phyloP scores from a whole-genome alignment of 1,140 invertebrate species.

The Euglossa dilemma region DNA sequence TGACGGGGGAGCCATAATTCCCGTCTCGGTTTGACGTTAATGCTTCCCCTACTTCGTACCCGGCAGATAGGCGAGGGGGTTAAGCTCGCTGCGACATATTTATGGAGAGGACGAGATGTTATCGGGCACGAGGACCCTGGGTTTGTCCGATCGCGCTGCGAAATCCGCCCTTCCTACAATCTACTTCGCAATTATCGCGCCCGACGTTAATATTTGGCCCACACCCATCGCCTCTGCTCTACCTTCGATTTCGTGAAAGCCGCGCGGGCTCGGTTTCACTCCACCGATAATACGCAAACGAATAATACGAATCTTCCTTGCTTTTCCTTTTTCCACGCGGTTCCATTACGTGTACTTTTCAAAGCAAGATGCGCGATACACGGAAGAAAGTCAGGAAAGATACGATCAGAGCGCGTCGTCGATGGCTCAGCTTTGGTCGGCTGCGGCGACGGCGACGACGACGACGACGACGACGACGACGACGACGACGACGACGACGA shows the following conservation, averaged over 20 bases:
- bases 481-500: background rate
- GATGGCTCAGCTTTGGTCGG: too few species aligned
- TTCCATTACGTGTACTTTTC: too few species aligned
- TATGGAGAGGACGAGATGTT: slow-evolving; percentile 82
- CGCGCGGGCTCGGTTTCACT: slow-evolving; percentile 33
- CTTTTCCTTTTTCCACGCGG: too few species aligned
- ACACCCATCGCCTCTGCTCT: slow-evolving; percentile 65
- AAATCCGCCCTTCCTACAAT: slow-evolving; percentile 77
- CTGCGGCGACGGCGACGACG: too few species aligned
- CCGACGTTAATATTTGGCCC: slow-evolving; percentile 82
- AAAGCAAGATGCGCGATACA: too few species aligned
- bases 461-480: too few species aligned
- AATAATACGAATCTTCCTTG: background rate
- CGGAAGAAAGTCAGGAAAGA: too few species aligned
- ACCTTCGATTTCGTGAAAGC: slow-evolving; percentile 51
- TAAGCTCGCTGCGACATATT: slow-evolving; percentile 82
- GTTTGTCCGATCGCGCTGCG: slow-evolving; percentile 66
- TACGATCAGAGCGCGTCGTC: too few species aligned
- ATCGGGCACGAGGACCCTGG: slow-evolving; percentile 76
- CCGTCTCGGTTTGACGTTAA: slow-evolving; percentile 82
- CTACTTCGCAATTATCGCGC: slow-evolving; percentile 82
- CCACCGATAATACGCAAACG: too few species aligned
- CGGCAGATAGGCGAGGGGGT: slow-evolving; percentile 78
- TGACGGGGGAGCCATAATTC: slow-evolving; percentile 83
- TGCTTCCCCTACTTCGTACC: slow-evolving; percentile 79